Evolutionary conservation across 2,888 invertebrate genomes (phyloP), one percentile per base, ranked within the genome.

Genomic region (Urechis unicinctus): DNA sequence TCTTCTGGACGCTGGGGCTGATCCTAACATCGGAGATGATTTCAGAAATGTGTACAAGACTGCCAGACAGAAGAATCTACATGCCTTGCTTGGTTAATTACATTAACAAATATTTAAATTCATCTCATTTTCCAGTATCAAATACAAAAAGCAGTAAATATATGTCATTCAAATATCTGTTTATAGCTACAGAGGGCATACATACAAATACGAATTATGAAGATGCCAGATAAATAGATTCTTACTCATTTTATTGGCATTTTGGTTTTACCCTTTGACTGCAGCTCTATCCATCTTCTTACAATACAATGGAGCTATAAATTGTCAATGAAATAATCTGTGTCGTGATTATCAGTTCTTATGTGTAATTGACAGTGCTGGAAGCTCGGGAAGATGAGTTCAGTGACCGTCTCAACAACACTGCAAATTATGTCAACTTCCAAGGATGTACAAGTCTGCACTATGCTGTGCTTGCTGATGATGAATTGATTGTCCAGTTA

Each of bases 401-500:
- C 79, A 86, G 85, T 66, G 82, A 84, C 66, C 78, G 83, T 45
- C 70, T 83, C 30, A 81, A 79, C 57, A 73, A 83, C 66, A 82
- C 85, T 67, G 88, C 88, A 1, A 86, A 86, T 6, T 92, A 89
- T 67, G 88, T 88, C 1, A 86, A 86, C 6, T 92, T 89, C 78
- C 82, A 85, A 28, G 91, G 90, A 31, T 91, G 89, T 79, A 91
- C 92, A 54, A 85, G 91, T 50, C 81, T 93, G 62, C 92, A 93
- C 78, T 93, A 93, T 81, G 91, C 92, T 9, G 89, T 86, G 51
- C 80, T 93, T 46, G 83, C 85, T 1, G 87, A 91, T 79, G 85
- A 86, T 63, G 69, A 81, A 2, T 81, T 81, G 25, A 82, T 85
- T 41, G 84, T 88, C 4, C 80, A 82, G 68, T 78, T 83, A 2